These are phyloP conservation scores for Portevinia maculata DNA, from an alignment of 2,888 invertebrate genomes.

Conservation along the genomic window DNA sequence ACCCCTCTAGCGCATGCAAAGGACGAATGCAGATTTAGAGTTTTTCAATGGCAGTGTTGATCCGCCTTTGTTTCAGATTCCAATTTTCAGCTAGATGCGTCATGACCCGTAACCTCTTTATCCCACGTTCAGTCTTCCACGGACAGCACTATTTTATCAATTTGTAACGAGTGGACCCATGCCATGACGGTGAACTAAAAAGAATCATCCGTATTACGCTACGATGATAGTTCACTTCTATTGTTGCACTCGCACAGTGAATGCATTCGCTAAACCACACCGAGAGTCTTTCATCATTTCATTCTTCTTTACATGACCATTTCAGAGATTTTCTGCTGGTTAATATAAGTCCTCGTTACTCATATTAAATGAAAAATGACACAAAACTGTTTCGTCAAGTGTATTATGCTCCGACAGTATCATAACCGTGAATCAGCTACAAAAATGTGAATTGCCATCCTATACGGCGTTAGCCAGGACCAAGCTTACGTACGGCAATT, in stretches of 20 bases:
- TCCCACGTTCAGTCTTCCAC: slow-evolving; percentile 8
- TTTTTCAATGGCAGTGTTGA: too few species aligned
- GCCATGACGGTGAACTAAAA: slow-evolving; percentile 31
- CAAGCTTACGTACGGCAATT: slow-evolving; percentile 37
- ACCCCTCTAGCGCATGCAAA: too few species aligned
- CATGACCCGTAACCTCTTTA: too few species aligned
- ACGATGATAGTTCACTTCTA: slow-evolving; percentile 21
- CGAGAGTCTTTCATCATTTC: background rate
- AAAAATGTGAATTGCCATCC: slow-evolving; percentile 30
- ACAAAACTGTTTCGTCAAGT: slow-evolving; percentile 48
- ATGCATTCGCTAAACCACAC: slow-evolving; percentile 30
- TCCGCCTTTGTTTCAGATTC: too few species aligned
- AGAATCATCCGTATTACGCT: slow-evolving; percentile 33
- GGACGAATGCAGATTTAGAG: too few species aligned
- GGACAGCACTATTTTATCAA: slow-evolving; percentile 12
- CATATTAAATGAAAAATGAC: slow-evolving; percentile 51
- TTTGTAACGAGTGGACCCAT: slow-evolving; percentile 34
- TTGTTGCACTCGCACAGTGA: slow-evolving; percentile 30
- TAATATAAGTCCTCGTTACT: slow-evolving; percentile 42
- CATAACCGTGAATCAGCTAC: slow-evolving; percentile 58
- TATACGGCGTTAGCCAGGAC: slow-evolving; percentile 7
- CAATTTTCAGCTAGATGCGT: too few species aligned
- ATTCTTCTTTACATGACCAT: slow-evolving; percentile 9
- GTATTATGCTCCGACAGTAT: slow-evolving; percentile 27
- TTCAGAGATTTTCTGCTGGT: slow-evolving; percentile 11